Percentiles rank a stretch among this genome's conserved stretches.
Conservation (phyloP, 2,888 invertebrate species). For the Drosophila eohydei region DNA sequence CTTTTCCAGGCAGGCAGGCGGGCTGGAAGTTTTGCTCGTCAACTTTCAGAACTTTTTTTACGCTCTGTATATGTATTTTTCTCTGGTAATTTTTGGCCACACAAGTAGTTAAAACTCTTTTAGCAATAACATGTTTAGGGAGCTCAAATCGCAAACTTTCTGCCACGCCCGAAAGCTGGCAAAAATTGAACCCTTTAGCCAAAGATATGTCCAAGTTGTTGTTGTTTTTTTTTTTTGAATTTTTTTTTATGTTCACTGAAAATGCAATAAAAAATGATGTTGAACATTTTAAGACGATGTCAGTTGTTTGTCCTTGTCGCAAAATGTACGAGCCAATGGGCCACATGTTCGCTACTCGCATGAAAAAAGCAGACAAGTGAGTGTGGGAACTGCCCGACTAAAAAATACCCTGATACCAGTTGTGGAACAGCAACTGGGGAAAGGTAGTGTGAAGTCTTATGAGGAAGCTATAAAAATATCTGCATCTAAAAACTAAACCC, state of each 20-base stretch:
- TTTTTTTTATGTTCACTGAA: conserved; percentile 31
- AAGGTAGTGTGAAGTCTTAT: no score
- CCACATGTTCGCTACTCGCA: conserved; percentile 40
- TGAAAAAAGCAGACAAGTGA: background rate
- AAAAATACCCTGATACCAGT: background rate
- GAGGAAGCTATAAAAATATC: no score
- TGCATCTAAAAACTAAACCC: no score
- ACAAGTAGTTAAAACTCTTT: conserved; percentile 67
- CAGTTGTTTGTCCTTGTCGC: conserved; percentile 66
- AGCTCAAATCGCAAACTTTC: conserved; percentile 58
- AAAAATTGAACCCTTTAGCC: conserved; percentile 41
- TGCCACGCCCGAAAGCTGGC: conserved; percentile 16
- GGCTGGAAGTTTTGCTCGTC: conserved; percentile 21
- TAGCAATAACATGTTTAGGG: conserved; percentile 56
- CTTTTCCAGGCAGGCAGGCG: conserved; percentile 3
- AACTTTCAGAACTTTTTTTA: conserved; percentile 42
- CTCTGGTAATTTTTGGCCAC: conserved; percentile 58
- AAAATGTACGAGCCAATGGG: conserved; percentile 49
- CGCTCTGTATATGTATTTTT: background rate
- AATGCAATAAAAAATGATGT: conserved; percentile 70
- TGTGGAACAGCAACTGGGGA: background rate
- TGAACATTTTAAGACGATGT: conserved; percentile 67
- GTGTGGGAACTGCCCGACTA: background rate
- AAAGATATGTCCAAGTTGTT: conserved; percentile 43
- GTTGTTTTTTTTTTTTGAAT: conserved; percentile 2